Percentiles rank a stretch among this genome's conserved stretches.
phyloP scores from a whole-genome alignment of 1,140 invertebrate genomes.

The Drosophila dunni region DNA sequence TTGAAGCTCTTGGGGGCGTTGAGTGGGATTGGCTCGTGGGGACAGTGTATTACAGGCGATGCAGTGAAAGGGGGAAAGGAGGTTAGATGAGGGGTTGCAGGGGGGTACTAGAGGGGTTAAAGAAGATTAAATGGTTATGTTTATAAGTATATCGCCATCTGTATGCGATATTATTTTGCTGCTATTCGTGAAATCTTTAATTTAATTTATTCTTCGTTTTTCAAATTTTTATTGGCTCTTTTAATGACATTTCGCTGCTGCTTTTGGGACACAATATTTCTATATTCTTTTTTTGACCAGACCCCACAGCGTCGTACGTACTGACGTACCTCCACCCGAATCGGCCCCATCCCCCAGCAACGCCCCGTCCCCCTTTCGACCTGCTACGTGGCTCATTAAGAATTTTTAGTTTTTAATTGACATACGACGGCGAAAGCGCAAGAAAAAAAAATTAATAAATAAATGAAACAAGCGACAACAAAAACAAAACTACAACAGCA shows the following conservation, averaged over 20 bases:
- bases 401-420: constrained; percentile 79
- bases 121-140: constrained; percentile 6
- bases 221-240: constrained; percentile 67
- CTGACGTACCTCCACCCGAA: constrained; percentile 7
- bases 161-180: constrained; percentile 10
- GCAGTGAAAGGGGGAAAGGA: not conserved
- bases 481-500: constrained; percentile 19
- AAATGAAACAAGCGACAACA: constrained; percentile 31
- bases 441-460: constrained; percentile 41
- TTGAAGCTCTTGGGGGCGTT: not conserved
- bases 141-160: constrained; percentile 34
- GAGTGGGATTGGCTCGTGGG: not conserved
- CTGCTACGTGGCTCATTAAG: constrained; percentile 80
- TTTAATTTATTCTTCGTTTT: constrained; percentile 35
- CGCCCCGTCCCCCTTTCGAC: constrained; percentile 31
- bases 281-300: constrained; percentile 20
- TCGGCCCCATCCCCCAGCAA: not conserved
- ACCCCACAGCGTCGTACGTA: constrained; percentile 21
- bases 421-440: constrained; percentile 41
- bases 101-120: not conserved
- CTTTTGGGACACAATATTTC: constrained; percentile 32
- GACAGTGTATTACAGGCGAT: not conserved
- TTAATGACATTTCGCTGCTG: constrained; percentile 75
- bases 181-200: constrained; percentile 45
- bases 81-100: not conserved